phyloP scores from a whole-genome alignment of 2,113 vertebrate genomes.

The Aspiorhynchus laticeps region DNA sequence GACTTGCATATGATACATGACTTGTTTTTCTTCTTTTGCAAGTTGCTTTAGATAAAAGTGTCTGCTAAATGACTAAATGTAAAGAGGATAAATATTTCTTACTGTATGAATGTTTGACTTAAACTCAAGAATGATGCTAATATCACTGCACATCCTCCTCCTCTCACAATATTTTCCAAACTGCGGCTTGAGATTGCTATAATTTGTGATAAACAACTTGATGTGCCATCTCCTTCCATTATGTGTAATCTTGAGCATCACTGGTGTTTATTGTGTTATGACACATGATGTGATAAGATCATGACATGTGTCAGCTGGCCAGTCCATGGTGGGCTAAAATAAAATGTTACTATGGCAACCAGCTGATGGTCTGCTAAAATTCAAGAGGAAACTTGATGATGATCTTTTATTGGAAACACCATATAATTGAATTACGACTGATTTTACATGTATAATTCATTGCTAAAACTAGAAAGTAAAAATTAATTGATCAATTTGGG shows the following conservation, averaged over 20 bases:
- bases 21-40: not conserved
- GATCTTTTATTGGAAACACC: not conserved
- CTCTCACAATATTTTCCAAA: not conserved
- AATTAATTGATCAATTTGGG: not conserved
- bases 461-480: not conserved
- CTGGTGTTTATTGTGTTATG: constrained; percentile 21
- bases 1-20: not conserved
- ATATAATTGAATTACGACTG: not conserved
- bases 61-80: not conserved
- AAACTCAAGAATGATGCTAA: not conserved
- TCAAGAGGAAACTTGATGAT: not conserved
- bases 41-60: not conserved
- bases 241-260: constrained; percentile 10
- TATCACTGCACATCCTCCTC: not conserved
- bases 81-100: not conserved
- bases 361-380: not conserved
- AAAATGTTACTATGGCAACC: not conserved
- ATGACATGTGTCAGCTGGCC: constrained; percentile 21
- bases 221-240: constrained; percentile 1
- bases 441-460: not conserved
- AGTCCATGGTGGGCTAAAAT: constrained; percentile 6
- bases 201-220: not conserved
- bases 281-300: constrained; percentile 14
- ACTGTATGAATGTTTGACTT: not conserved
- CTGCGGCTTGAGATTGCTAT: not conserved